Conservation (phyloP, 2,888 invertebrate species). For the Mythimna pallens region DNA sequence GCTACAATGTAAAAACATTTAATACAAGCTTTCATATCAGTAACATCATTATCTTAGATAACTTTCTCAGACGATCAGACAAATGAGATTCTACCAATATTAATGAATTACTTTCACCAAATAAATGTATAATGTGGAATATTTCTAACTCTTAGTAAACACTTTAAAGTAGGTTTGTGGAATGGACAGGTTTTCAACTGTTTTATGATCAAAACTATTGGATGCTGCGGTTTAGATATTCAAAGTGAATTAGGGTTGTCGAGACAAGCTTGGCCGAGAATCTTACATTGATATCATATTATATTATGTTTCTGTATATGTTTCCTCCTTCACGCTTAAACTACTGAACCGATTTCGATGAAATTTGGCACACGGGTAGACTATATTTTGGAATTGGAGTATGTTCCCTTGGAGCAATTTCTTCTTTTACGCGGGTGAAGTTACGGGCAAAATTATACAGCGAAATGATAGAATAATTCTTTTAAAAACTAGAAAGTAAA, state of each 20-base stretch:
- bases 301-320: no score
- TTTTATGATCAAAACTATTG: constrained; percentile 52
- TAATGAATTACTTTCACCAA: constrained; percentile 59
- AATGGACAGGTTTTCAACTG: constrained; percentile 56
- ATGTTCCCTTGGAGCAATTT: no score
- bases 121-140: constrained; percentile 52
- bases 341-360: no score
- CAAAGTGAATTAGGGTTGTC: constrained; percentile 51
- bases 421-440: no score
- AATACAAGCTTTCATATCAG: constrained; percentile 11
- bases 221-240: constrained; percentile 55
- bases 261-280: neutral
- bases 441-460: no score
- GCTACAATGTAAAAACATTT: neutral
- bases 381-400: no score
- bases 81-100: constrained; percentile 43
- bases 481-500: no score
- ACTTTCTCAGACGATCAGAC: constrained; percentile 42
- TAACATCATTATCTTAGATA: constrained; percentile 15
- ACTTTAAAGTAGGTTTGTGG: constrained; percentile 60
- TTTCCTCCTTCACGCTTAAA: no score
- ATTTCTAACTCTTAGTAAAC: constrained; percentile 34
- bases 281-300: neutral
- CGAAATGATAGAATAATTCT: no score
- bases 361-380: no score